A percentile compares a stretch with the other conserved stretches of the same genome.
These are phyloP conservation scores for Desmophyllum pertusum DNA, from an alignment of 92 coral and sea anemone species.

Conservation along the genomic window DNA sequence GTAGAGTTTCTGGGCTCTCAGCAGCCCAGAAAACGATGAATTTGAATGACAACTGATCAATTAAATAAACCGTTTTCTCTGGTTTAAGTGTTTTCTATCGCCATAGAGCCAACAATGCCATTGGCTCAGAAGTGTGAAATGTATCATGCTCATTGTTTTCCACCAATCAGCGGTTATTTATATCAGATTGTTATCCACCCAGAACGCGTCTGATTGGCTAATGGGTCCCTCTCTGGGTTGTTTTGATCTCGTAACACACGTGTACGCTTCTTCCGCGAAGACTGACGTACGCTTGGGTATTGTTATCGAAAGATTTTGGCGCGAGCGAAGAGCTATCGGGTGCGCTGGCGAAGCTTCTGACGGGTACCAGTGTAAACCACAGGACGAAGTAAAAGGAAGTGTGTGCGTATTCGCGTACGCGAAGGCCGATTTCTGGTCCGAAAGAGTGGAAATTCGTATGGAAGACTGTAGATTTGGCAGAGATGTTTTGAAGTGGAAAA, in stretches of 20 bases:
- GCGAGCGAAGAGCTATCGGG: constrained; percentile 58
- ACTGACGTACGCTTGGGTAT: constrained; percentile 76
- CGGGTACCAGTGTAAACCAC: constrained; percentile 27
- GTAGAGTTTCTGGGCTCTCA: constrained; percentile 15
- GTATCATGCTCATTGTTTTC: constrained; percentile 78
- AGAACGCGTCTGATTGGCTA: constrained; percentile 77
- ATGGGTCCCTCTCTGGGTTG: constrained; percentile 61
- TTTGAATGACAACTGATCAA: constrained; percentile 96
- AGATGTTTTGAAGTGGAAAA: constrained; percentile 56
- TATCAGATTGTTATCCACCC: constrained; percentile 69
- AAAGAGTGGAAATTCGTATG: constrained; percentile 57
- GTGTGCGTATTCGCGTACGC: constrained; percentile 40
- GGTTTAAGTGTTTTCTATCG: constrained; percentile 84
- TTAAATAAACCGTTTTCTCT: constrained; percentile 96
- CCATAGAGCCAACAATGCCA: constrained; percentile 82
- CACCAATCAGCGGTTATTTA: constrained; percentile 91
- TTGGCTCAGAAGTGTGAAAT: constrained; percentile 89
- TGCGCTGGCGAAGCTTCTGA: not conserved
- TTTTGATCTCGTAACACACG: constrained; percentile 83
- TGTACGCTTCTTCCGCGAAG: constrained; percentile 61
- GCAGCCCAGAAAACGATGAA: constrained; percentile 59
- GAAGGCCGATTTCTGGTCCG: constrained; percentile 21
- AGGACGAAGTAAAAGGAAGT: constrained; percentile 30
- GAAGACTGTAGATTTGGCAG: constrained; percentile 59
- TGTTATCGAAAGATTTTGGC: constrained; percentile 91